Evolutionary conservation across 2,888 invertebrate genomes (phyloP).

Genomic region (Pimpla rufipes): DNA sequence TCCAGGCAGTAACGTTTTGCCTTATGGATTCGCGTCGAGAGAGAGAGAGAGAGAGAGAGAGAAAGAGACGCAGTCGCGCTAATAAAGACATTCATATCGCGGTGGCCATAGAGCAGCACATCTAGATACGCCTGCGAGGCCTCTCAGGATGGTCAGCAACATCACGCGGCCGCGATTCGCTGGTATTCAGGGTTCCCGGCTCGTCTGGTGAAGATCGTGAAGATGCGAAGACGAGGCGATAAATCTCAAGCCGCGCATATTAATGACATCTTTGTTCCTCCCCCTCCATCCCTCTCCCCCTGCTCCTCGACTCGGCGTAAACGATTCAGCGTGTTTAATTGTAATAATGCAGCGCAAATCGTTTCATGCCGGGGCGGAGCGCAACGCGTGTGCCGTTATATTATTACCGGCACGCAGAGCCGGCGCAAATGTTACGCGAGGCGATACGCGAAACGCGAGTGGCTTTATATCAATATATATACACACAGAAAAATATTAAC

Average conservation of each 20-base stretch:
- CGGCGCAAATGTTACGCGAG: not conserved
- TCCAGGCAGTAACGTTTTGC: slow-evolving; percentile 55
- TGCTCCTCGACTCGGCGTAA: not conserved
- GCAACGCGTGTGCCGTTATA: slow-evolving; percentile 3
- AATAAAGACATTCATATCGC: slow-evolving; percentile 85
- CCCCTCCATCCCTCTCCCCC: not conserved
- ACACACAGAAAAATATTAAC: no score
- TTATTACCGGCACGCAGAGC: slow-evolving; percentile 39
- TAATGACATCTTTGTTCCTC: slow-evolving; percentile 24
- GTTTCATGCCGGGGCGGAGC: slow-evolving; percentile 10
- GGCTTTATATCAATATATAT: not conserved
- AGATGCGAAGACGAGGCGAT: not conserved
- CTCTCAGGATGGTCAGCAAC: slow-evolving; percentile 52
- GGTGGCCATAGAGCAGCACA: slow-evolving; percentile 72
- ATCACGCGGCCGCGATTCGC: slow-evolving; percentile 62
- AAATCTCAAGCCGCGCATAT: slow-evolving; percentile 7
- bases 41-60: slow-evolving; percentile 61
- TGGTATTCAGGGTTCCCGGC: slow-evolving; percentile 54
- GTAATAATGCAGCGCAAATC: slow-evolving; percentile 21
- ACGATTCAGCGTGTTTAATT: slow-evolving; percentile 23
- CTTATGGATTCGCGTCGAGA: slow-evolving; percentile 44
- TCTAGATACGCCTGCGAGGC: slow-evolving; percentile 68
- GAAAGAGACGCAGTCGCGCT: slow-evolving; percentile 73
- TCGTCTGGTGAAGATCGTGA: not conserved
- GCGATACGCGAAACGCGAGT: not conserved